Conservation (phyloP, 1,140 invertebrate genomes). For the Tetragonula clypearis region DNA sequence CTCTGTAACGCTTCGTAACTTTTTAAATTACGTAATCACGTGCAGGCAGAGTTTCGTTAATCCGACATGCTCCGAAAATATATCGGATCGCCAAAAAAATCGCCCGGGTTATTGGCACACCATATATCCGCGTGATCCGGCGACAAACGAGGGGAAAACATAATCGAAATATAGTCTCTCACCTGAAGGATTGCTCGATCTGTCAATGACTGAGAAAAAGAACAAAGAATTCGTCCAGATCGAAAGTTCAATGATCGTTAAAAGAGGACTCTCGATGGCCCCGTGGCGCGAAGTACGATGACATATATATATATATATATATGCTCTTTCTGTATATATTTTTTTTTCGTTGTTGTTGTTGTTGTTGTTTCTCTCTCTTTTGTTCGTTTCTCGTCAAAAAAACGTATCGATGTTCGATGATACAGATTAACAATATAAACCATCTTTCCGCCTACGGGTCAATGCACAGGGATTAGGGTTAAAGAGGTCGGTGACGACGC, state of each 20-base stretch:
- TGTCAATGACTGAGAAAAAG: background rate
- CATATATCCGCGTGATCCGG: background rate
- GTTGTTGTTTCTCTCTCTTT: no score
- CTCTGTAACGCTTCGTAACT: background rate
- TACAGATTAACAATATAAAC: constrained; percentile 75
- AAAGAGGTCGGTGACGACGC: constrained; percentile 95
- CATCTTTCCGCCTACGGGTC: constrained; percentile 80
- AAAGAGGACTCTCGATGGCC: constrained; percentile 28
- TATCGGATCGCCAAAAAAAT: background rate
- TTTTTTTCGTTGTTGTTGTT: background rate
- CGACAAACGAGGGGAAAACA: background rate
- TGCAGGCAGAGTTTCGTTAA: background rate
- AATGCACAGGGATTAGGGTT: constrained; percentile 87
- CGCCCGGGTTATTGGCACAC: background rate
- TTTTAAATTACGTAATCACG: background rate
- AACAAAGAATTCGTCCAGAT: background rate
- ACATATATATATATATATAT: background rate
- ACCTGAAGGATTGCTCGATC: background rate
- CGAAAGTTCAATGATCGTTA: background rate
- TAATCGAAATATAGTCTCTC: background rate
- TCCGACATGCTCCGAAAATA: background rate
- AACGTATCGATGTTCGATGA: constrained; percentile 42
- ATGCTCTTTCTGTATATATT: background rate
- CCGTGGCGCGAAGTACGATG: background rate
- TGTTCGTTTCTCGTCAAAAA: constrained; percentile 22